phyloP scores from a whole-genome alignment of 53 echinoderm and acorn worm species.

The Astropecten irregularis region DNA sequence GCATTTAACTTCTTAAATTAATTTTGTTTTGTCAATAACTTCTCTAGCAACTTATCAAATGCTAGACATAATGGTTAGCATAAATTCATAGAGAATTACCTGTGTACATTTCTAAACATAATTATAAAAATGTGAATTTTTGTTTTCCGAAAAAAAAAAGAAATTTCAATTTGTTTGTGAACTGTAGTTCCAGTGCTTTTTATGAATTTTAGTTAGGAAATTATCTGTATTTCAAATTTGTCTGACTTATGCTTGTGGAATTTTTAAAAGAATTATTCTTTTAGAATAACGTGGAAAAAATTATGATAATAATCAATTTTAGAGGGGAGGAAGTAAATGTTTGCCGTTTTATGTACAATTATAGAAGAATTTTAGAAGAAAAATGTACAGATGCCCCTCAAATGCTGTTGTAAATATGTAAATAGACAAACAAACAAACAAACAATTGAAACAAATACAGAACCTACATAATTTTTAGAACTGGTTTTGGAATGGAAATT shows the following conservation, averaged over 20 bases:
- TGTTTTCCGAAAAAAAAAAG: not conserved
- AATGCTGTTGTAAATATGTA: slow-evolving; percentile 36
- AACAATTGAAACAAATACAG: not conserved
- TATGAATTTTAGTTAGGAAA: not conserved
- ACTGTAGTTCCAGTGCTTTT: not conserved
- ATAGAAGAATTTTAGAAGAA: slow-evolving; percentile 6
- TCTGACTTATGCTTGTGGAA: not conserved
- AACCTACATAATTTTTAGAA: no score
- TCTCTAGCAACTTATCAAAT: no score
- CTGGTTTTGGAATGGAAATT: no score
- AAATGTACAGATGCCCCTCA: slow-evolving; percentile 8
- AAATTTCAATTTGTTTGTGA: not conserved
- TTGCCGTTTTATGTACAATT: slow-evolving; percentile 39
- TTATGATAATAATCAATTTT: not conserved
- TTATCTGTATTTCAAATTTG: not conserved
- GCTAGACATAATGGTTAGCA: no score
- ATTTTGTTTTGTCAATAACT: not conserved
- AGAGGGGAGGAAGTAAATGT: not conserved
- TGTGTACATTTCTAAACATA: not conserved
- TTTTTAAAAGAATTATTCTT: not conserved
- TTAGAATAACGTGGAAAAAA: slow-evolving; percentile 10
- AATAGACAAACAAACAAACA: not conserved
- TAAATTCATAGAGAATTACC: no score
- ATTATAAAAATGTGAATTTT: no score
- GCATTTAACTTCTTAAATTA: not conserved